Conservation (phyloP, 2,113 vertebrate genomes). For the Zosterops lateralis region DNA sequence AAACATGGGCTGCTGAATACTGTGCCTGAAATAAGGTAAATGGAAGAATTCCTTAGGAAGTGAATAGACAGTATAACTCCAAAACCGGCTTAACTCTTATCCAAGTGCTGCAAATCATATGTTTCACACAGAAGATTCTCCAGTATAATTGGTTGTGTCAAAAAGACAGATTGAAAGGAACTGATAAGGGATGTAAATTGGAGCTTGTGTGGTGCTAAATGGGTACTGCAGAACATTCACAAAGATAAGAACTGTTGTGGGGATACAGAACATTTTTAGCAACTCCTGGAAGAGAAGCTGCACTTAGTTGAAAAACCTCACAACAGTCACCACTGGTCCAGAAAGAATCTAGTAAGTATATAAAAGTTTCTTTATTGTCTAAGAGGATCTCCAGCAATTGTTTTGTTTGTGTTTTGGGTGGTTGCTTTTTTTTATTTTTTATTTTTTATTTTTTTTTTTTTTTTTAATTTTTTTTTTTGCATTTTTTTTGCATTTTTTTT, state of each 20-base stretch:
- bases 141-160: background rate
- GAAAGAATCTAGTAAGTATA: background rate
- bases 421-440: background rate
- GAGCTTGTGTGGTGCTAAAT: background rate
- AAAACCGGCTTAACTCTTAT: background rate
- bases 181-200: background rate
- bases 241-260: background rate
- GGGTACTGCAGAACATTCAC: background rate
- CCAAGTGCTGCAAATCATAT: background rate
- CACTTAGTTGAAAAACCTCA: background rate
- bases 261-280: background rate
- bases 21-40: background rate
- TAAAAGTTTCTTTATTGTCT: background rate
- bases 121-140: background rate
- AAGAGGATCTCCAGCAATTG: background rate
- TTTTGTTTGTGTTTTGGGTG: background rate
- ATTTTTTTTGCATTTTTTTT: no score
- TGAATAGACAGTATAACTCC: background rate
- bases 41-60: background rate
- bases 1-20: accelerated
- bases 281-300: background rate
- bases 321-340: background rate
- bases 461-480: background rate
- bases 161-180: background rate
- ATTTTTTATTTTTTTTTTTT: background rate